Conservation (phyloP, 2,113 vertebrate species). For the Trachemys scripta region DNA sequence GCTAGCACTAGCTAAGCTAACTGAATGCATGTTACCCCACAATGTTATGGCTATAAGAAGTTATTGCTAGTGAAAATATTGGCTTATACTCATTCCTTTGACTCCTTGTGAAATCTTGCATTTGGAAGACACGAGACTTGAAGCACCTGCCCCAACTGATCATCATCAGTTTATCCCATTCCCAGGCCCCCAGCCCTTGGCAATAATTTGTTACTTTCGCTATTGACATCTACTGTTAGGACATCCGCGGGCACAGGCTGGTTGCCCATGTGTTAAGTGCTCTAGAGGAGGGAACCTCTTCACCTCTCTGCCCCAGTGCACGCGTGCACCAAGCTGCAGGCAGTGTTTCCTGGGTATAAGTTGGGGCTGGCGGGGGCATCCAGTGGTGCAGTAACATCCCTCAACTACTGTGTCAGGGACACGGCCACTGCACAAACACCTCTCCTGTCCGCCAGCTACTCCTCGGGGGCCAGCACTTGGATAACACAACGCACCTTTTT, state of each 20-base stretch:
- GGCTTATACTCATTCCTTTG: not conserved
- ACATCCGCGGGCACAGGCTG: not conserved
- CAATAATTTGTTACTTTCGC: not conserved
- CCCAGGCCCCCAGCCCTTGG: not conserved
- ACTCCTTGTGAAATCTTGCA: not conserved
- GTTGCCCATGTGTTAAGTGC: not conserved
- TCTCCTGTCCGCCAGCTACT: not conserved
- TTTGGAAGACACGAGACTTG: not conserved
- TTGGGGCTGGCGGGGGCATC: not conserved
- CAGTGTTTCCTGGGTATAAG: not conserved
- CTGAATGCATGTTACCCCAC: not conserved
- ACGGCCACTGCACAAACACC: not conserved
- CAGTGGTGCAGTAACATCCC: not conserved
- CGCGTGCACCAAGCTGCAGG: not conserved
- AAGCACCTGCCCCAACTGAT: not conserved
- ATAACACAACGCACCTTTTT: not conserved
- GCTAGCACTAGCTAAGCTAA: not conserved
- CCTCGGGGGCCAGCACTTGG: not conserved
- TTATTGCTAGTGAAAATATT: not conserved
- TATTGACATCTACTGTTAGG: not conserved
- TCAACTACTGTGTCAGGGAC: not conserved
- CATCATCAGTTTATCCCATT: not conserved
- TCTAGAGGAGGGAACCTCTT: not conserved
- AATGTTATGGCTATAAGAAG: not conserved
- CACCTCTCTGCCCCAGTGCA: not conserved